A percentile compares a stretch with the other conserved stretches of the same genome.
Conservation (phyloP, 2,797 vertebrate species). For the Carapus acus region DNA sequence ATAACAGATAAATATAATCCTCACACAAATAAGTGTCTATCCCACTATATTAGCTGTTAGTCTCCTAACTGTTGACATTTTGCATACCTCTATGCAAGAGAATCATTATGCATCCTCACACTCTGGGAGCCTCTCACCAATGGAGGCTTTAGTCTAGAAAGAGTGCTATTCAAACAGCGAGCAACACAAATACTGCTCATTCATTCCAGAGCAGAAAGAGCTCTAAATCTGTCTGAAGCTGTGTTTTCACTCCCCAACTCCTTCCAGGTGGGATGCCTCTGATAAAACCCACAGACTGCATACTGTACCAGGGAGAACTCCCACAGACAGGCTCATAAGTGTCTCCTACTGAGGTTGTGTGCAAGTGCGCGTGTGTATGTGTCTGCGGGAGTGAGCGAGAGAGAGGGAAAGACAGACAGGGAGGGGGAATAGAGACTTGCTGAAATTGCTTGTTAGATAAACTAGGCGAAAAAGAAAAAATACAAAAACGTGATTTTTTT, state of each 20-base stretch:
- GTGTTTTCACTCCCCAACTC: constrained; percentile 58
- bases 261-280: constrained; percentile 65
- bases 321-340: constrained; percentile 59
- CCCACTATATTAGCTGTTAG: constrained; percentile 4
- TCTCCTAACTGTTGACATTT: constrained; percentile 17
- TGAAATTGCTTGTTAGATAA: constrained; percentile 17
- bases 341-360: constrained; percentile 12
- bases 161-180: constrained; percentile 53
- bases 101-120: constrained; percentile 52
- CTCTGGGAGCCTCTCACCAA: constrained; percentile 46
- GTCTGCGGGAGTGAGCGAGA: constrained; percentile 7
- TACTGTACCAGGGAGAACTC: constrained; percentile 60
- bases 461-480: constrained; percentile 7
- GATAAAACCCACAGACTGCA: constrained; percentile 65
- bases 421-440: too few relatives aligned
- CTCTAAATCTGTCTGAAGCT: constrained; percentile 67
- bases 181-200: constrained; percentile 53
- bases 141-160: constrained; percentile 43
- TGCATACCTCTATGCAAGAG: constrained; percentile 28
- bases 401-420: too few relatives aligned
- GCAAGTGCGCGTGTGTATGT: constrained; percentile 18
- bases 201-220: constrained; percentile 65
- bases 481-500: neutral
- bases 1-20: neutral
- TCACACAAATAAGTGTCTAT: constrained; percentile 8